phyloP scores from a whole-genome alignment of 2,888 invertebrate genomes.

The Rhaphigaster nebulosa region DNA sequence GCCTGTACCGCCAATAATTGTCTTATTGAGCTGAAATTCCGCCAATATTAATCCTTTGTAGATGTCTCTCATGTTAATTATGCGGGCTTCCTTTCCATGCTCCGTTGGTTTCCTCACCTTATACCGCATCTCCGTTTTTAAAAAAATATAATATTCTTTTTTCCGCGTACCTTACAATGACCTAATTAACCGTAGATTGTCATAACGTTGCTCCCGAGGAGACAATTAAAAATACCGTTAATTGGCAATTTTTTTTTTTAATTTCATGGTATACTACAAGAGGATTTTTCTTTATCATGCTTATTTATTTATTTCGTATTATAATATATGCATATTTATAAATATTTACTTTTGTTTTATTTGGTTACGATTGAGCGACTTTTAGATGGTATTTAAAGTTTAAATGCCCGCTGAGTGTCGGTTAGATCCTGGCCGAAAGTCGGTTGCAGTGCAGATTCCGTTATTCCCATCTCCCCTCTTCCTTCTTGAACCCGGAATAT shows the following conservation, averaged over 20 bases:
- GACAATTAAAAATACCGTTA: neutral
- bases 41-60: neutral
- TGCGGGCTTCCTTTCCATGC: constrained; percentile 10
- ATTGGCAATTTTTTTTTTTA: neutral
- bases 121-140: constrained; percentile 11
- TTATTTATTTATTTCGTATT: neutral
- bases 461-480: neutral
- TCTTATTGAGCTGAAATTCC: neutral
- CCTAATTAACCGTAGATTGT: neutral
- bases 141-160: neutral
- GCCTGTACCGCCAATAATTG: neutral
- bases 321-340: neutral
- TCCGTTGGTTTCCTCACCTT: neutral
- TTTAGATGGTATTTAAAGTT: constrained; percentile 25
- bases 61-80: neutral
- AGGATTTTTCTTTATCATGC: neutral
- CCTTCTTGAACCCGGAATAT: neutral
- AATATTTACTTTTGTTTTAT: neutral
- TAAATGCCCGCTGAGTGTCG: neutral
- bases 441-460: constrained; percentile 26
- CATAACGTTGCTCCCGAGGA: neutral
- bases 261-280: neutral
- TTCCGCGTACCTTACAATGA: no score
- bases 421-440: neutral
- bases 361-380: neutral